Evolutionary conservation across 2,888 invertebrate species (phyloP), one percentile per base, ranked within the genome.

Genomic region (Melangyna quadrimaculata): DNA sequence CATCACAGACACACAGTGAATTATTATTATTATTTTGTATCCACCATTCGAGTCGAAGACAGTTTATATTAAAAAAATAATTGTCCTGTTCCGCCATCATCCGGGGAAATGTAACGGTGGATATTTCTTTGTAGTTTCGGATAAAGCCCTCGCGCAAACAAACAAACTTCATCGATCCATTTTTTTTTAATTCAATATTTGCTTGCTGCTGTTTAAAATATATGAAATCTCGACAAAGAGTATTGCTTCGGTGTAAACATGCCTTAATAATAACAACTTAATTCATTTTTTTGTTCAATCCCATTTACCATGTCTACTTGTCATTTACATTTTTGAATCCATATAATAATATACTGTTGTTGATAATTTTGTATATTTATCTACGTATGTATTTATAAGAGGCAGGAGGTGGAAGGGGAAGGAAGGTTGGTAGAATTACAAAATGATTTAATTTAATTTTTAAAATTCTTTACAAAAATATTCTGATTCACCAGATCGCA

Each of bases 361-460:
- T 82, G 71, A 61, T 61, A 78, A 63, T 53, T 71, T 45, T 65
- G 55, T 32, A 12, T 40, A 7, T 55, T 7, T 7, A n/a, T n/a
- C n/a, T n/a, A n/a, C n/a, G n/a, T n/a, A n/a, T n/a, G n/a, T n/a
- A n/a, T n/a, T n/a, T n/a, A n/a, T n/a, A n/a, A n/a, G n/a, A n/a
- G n/a, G n/a, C n/a, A n/a, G 1, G 3, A 19, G 43, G n/a, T 3
- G 40, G 35, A 14, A 19, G 43, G n/a, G 1, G 40, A 27, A 14
- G 12, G 14, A 12, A n/a, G 37, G 10, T n/a, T 12, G 22, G 6
- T 48, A 67, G 22, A 32, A 22, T 65, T 19, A 27, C 53, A 17
- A 72, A 69, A 78, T 69, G 73, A 40, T 40, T 40, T 40, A 40
- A 78, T 61, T 73, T 70, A 78, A 69, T 72, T 77, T 59, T n/a